A percentile compares a stretch with the other conserved stretches of the same genome.
Conservation (phyloP, 2,797 vertebrate species). For the Brachyrhaphis roseni region DNA sequence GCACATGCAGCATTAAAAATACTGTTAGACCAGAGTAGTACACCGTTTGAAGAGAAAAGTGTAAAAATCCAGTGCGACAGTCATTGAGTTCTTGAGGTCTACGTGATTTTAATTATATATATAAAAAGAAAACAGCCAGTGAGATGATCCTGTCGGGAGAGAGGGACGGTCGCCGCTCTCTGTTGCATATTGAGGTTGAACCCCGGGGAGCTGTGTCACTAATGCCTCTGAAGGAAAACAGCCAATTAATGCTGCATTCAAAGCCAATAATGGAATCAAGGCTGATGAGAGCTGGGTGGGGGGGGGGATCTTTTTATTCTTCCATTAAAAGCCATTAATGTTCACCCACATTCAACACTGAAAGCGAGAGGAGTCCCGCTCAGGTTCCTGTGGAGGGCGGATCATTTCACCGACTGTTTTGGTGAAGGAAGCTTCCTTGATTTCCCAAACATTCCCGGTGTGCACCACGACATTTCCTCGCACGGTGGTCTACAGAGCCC, state of each 20-base stretch:
- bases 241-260: conserved; percentile 25
- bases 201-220: conserved; percentile 47
- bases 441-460: conserved; percentile 74
- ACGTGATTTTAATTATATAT: conserved; percentile 71
- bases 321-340: conserved; percentile 16
- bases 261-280: conserved; percentile 34
- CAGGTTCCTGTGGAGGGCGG: conserved; percentile 43
- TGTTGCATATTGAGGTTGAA: conserved; percentile 67
- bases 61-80: conserved; percentile 84
- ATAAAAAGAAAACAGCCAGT: conserved; percentile 57
- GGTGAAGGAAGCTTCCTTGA: conserved; percentile 63
- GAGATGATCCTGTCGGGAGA: conserved; percentile 72
- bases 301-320: neutral
- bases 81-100: conserved; percentile 84
- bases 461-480: conserved; percentile 59
- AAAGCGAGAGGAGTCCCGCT: conserved; percentile 15
- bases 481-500: conserved; percentile 66
- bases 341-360: conserved; percentile 25
- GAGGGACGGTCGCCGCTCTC: conserved; percentile 41
- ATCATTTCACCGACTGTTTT: conserved; percentile 74
- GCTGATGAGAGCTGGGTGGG: neutral
- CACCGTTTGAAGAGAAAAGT: conserved; percentile 73
- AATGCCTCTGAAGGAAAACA: conserved; percentile 21
- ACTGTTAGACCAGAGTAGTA: conserved; percentile 76
- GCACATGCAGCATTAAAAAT: conserved; percentile 85